These are phyloP conservation scores for Heliconius himera DNA, from an alignment of 1,140 invertebrate species.

Conservation along the genomic window DNA sequence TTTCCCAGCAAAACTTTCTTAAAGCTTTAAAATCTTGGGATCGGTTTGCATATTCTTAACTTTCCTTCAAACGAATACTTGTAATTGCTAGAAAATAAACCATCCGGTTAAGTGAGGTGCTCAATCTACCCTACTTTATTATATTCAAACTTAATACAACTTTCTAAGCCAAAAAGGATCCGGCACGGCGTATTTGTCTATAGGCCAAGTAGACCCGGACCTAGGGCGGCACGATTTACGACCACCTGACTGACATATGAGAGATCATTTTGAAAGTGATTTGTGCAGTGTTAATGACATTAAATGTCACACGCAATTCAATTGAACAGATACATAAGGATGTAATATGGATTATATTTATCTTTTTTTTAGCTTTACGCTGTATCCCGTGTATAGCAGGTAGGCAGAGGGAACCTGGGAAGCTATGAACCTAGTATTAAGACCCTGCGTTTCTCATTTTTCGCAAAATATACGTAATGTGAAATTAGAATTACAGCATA, in stretches of 20 bases:
- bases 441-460: too few relatives aligned
- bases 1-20: neutral
- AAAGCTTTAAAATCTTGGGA: slow-evolving; percentile 18
- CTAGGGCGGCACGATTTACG: slow-evolving; percentile 12
- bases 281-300: slow-evolving; percentile 3
- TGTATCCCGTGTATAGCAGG: too few relatives aligned
- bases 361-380: too few relatives aligned
- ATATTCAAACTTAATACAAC: slow-evolving; percentile 28
- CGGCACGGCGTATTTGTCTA: neutral
- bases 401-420: too few relatives aligned
- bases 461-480: too few relatives aligned
- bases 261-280: slow-evolving; percentile 8
- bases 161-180: slow-evolving; percentile 36
- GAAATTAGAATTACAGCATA: too few relatives aligned
- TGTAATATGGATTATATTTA: neutral
- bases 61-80: slow-evolving; percentile 35
- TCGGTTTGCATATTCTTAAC: slow-evolving; percentile 39
- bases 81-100: slow-evolving; percentile 38
- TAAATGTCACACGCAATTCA: slow-evolving; percentile 1
- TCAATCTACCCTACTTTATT: slow-evolving; percentile 21
- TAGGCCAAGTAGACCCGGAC: slow-evolving; percentile 13
- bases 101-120: slow-evolving; percentile 38
- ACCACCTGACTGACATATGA: slow-evolving; percentile 14
- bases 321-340: neutral
- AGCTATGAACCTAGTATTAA: too few relatives aligned